Conservation (phyloP, 2,888 invertebrate species). For the Drosophila longiperda region DNA sequence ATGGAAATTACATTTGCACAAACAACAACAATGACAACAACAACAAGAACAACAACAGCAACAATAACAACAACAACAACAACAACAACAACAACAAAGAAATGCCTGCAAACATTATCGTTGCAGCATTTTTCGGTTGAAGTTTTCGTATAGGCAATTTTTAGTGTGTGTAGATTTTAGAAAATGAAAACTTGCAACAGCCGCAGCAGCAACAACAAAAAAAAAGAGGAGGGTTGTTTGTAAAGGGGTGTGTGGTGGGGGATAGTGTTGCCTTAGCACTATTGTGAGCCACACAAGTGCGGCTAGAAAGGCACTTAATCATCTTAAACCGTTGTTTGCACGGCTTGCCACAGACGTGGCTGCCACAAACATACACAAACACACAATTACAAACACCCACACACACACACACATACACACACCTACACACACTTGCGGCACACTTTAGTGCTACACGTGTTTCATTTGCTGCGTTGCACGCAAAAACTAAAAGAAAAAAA, state of each 20-base stretch:
- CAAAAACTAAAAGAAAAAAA: slow-evolving; percentile 48
- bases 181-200: slow-evolving; percentile 73
- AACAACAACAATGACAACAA: slow-evolving; percentile 20
- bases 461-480: slow-evolving; percentile 67
- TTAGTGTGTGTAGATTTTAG: slow-evolving; percentile 58
- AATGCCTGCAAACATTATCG: slow-evolving; percentile 46
- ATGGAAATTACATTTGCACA: slow-evolving; percentile 72
- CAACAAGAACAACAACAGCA: background rate
- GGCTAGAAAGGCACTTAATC: slow-evolving; percentile 80
- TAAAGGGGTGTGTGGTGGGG: background rate
- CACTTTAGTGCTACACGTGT: slow-evolving; percentile 63
- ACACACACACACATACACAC: slow-evolving; percentile 23
- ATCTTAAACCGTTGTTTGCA: slow-evolving; percentile 80
- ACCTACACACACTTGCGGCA: slow-evolving; percentile 17
- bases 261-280: slow-evolving; percentile 46
- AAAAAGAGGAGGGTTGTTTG: background rate
- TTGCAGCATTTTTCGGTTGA: slow-evolving; percentile 59
- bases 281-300: slow-evolving; percentile 64
- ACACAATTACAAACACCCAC: slow-evolving; percentile 20
- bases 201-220: slow-evolving; percentile 29
- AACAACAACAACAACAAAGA: slow-evolving; percentile 19
- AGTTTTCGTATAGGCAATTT: slow-evolving; percentile 50
- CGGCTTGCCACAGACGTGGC: slow-evolving; percentile 73
- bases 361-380: slow-evolving; percentile 35
- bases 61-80: slow-evolving; percentile 4